A percentile compares a stretch with the other conserved stretches of the same genome.
These are phyloP conservation scores for Plectrocnemia conspersa DNA, from an alignment of 1,140 invertebrate species.

Conservation along the genomic window DNA sequence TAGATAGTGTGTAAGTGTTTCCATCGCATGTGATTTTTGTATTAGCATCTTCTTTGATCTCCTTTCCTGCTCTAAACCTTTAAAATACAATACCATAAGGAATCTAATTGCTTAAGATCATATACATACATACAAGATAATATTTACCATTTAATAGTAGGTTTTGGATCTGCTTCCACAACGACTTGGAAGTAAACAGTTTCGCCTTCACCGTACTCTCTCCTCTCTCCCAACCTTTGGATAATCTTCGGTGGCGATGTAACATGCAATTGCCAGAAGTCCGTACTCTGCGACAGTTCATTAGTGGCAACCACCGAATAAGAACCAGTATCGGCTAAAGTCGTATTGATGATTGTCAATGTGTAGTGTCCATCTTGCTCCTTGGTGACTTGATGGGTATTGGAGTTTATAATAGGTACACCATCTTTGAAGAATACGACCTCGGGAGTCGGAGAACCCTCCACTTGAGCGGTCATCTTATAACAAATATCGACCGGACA, in stretches of 20 bases:
- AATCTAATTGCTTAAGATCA: too few relatives aligned
- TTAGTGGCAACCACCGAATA: slow-evolving; percentile 91
- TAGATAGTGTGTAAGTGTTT: slow-evolving; percentile 70
- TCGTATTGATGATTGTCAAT: slow-evolving; percentile 75
- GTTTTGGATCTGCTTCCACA: slow-evolving; percentile 76
- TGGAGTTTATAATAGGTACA: slow-evolving; percentile 62
- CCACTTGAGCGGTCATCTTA: slow-evolving; percentile 73
- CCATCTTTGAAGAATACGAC: slow-evolving; percentile 85
- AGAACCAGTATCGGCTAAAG: slow-evolving; percentile 83
- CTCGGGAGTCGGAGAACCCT: slow-evolving; percentile 75
- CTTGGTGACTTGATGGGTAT: slow-evolving; percentile 65
- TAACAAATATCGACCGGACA: slow-evolving; percentile 65
- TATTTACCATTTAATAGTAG: slow-evolving; percentile 71
- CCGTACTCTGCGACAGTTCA: slow-evolving; percentile 79
- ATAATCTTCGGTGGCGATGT: slow-evolving; percentile 71
- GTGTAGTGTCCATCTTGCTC: slow-evolving; percentile 62
- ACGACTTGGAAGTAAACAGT: slow-evolving; percentile 74
- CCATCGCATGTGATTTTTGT: slow-evolving; percentile 63
- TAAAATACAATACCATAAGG: slow-evolving; percentile 19
- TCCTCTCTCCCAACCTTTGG: slow-evolving; percentile 61
- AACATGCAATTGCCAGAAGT: slow-evolving; percentile 76
- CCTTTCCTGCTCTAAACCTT: slow-evolving; percentile 67
- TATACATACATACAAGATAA: neutral
- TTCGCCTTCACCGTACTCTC: slow-evolving; percentile 72
- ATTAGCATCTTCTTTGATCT: slow-evolving; percentile 65